Percentiles rank a stretch among this genome's conserved stretches.
Evolutionary conservation across 2,888 invertebrate species (phyloP).

Genomic region (Orgyia antiqua): DNA sequence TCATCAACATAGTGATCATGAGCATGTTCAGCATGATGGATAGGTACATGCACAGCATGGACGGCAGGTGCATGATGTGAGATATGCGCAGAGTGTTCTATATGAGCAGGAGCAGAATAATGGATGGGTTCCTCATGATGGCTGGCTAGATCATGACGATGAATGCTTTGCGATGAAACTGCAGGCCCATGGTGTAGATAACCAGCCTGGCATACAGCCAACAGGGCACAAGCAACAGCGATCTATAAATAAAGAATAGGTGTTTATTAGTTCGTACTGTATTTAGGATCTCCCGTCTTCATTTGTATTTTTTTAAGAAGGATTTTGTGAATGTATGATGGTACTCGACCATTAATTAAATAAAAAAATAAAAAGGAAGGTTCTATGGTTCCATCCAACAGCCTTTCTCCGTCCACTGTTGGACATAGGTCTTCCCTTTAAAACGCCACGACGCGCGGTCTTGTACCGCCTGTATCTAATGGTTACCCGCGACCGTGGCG

Average conservation of each 20-base stretch:
- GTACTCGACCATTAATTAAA: too few species aligned
- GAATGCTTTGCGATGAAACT: conserved; percentile 68
- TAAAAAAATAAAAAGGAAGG: too few species aligned
- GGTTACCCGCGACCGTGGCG: too few species aligned
- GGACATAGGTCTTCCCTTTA: too few species aligned
- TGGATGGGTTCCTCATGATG: conserved; percentile 56
- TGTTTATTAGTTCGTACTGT: too few species aligned
- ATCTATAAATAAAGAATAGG: conserved; percentile 31
- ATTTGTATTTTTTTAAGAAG: too few species aligned
- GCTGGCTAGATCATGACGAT: conserved; percentile 55
- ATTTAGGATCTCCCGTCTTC: too few species aligned
- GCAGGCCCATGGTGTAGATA: conserved; percentile 62
- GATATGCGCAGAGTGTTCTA: conserved; percentile 26
- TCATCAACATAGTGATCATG: conserved; percentile 62
- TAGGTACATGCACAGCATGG: conserved; percentile 20
- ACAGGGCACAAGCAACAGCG: conserved; percentile 49
- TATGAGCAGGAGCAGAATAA: conserved; percentile 37
- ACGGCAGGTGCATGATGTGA: conserved; percentile 23
- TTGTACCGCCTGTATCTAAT: too few species aligned
- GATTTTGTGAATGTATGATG: too few species aligned
- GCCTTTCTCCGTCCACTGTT: too few species aligned
- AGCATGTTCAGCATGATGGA: neutral
- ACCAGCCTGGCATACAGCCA: conserved; percentile 61
- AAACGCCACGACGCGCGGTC: too few species aligned
- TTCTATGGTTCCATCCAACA: too few species aligned